Conservation (phyloP, 2,797 vertebrate genomes). For the Crenuchus spilurus region DNA sequence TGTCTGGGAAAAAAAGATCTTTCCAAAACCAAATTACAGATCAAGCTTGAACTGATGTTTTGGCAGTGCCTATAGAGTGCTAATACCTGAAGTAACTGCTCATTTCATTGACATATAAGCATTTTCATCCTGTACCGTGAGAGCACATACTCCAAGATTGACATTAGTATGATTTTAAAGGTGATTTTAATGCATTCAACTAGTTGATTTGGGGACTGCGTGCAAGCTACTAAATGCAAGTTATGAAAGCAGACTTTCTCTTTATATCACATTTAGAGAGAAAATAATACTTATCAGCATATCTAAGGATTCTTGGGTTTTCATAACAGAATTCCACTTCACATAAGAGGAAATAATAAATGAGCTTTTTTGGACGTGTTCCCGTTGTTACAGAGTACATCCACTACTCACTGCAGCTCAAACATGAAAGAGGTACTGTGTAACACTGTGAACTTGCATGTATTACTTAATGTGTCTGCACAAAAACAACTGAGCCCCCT, state of each 20-base stretch:
- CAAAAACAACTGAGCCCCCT: constrained; percentile 30
- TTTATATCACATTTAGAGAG: not conserved
- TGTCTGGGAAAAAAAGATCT: not conserved
- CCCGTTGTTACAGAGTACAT: constrained; percentile 39
- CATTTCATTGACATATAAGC: constrained; percentile 35
- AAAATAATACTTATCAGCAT: not conserved
- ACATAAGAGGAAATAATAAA: constrained; percentile 34
- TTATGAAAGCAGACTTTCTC: not conserved
- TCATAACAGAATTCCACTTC: constrained; percentile 40
- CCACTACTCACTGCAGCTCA: not conserved
- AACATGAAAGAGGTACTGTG: constrained; percentile 24
- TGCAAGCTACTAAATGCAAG: not conserved
- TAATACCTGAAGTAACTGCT: constrained; percentile 6
- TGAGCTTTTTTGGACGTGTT: constrained; percentile 12
- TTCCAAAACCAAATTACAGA: constrained; percentile 19
- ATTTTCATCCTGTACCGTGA: constrained; percentile 35
- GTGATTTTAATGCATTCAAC: not conserved
- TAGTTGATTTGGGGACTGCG: not conserved
- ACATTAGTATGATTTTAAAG: not conserved
- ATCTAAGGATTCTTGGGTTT: constrained; percentile 14
- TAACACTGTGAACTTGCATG: constrained; percentile 49
- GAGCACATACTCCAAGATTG: constrained; percentile 2
- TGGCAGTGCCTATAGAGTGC: constrained; percentile 37
- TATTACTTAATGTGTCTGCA: constrained; percentile 40
- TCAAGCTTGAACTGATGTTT: constrained; percentile 29